Evolutionary conservation across 1,140 invertebrate species (phyloP).

Genomic region (Papilio polyxenes): DNA sequence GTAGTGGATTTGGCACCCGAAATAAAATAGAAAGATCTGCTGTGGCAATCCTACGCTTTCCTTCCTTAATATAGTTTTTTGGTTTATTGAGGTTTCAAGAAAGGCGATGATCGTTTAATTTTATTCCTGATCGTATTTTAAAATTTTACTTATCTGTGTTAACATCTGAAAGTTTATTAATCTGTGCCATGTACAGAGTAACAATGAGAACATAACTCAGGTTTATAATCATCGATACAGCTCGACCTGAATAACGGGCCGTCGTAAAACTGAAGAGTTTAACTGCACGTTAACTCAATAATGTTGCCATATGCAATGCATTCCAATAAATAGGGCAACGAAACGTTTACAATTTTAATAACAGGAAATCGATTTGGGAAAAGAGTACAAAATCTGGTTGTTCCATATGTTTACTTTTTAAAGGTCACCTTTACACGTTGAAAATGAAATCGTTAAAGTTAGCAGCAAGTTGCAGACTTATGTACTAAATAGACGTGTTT

Average conservation of each 20-base stretch:
- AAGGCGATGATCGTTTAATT: neutral
- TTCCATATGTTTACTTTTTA: neutral
- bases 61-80: too few species aligned
- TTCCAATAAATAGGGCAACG: neutral
- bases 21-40: too few species aligned
- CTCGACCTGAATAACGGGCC: conserved; percentile 1
- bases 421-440: neutral
- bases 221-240: conserved; percentile 26
- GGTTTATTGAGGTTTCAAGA: too few species aligned
- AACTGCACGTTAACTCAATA: conserved; percentile 23
- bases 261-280: conserved; percentile 27
- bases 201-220: conserved; percentile 27
- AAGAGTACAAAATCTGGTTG: neutral
- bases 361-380: neutral
- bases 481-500: neutral
- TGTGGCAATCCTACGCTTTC: too few species aligned
- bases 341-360: neutral
- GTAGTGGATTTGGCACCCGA: too few species aligned
- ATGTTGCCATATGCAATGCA: conserved; percentile 2
- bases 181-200: neutral
- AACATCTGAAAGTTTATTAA: conserved; percentile 16
- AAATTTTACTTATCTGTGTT: neutral
- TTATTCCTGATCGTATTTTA: neutral
- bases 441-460: neutral
- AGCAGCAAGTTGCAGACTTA: neutral